These are phyloP conservation scores for Galleria mellonella DNA, from an alignment of 1,140 invertebrate genomes.

Conservation along the genomic window DNA sequence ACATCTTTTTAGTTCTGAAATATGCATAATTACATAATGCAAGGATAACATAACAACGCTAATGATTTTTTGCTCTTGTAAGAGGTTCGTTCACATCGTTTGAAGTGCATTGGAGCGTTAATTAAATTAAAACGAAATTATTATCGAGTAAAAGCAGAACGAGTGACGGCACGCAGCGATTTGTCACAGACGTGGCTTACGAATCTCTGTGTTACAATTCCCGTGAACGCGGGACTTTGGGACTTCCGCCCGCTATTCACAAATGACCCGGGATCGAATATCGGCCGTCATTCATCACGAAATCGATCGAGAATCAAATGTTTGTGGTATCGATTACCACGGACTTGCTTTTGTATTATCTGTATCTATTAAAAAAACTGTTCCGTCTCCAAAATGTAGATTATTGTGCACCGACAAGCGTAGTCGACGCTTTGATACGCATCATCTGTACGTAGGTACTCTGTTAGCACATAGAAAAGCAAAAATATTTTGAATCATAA, in stretches of 20 bases:
- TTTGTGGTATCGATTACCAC: constrained; percentile 56
- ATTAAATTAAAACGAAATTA: constrained; percentile 50
- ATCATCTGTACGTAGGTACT: constrained; percentile 1
- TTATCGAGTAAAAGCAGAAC: constrained; percentile 39
- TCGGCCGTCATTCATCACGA: constrained; percentile 50
- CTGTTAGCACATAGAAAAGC: constrained; percentile 17
- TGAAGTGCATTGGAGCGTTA: constrained; percentile 37
- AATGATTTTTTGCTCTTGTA: constrained; percentile 18
- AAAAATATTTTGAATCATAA: constrained; percentile 34
- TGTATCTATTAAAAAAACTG: background rate
- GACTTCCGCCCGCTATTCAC: constrained; percentile 49
- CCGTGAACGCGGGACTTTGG: constrained; percentile 3
- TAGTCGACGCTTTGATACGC: background rate
- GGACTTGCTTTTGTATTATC: constrained; percentile 27
- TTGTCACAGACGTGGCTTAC: constrained; percentile 48
- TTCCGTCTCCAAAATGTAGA: constrained; percentile 1
- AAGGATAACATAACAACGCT: constrained; percentile 8
- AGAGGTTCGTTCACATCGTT: constrained; percentile 23
- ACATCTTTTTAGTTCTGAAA: too few relatives aligned
- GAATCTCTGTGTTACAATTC: constrained; percentile 13
- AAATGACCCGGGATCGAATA: constrained; percentile 28
- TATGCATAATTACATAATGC: too few relatives aligned
- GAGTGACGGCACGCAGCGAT: constrained; percentile 49
- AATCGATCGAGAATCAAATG: constrained; percentile 52
- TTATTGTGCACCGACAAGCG: background rate